Base-by-base conservation (phyloP, 2,113 vertebrate species). In the Prunella fulvescens region DNA sequence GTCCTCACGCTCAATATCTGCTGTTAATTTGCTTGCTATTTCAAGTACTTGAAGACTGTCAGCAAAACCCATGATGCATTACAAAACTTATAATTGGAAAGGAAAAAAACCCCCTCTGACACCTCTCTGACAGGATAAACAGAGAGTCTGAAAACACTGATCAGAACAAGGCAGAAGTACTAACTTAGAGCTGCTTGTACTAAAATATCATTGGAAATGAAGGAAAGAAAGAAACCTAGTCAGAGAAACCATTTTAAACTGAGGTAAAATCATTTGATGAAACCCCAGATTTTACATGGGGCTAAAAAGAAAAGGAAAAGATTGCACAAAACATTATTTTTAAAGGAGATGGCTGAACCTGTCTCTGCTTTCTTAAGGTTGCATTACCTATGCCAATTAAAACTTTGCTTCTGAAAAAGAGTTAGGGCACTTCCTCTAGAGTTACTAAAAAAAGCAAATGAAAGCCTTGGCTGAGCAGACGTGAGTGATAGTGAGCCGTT, bases 41-140 rank as follows among this genome's bases (percentile, higher is more conserved):
- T 97, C 97, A 87, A 97, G 97, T 98, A 97, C 97, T 97, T 95
- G 81, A 98, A 96, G 98, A 98, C 96, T 98, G 98, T 98, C 98
- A 98, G 98, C 97, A 98, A 98, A 98, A 98, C 96, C 96, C 95
- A 95, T 84, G 98, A 98, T 98, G 98, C 98, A 98, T 98, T 97
- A 97, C 97, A 93, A 97, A 98, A 98, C 96, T 98, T 98, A 96
- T 97, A 98, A 98, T 97, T 98, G 97, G 94, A 97, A 98, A 97
- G 92, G 92, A 58, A 92, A 91, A 96, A 96, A 87, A 96, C 95
- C 54, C 2, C 20, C 67, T 95, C 93, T 97, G 97, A 98, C 60
- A 93, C 89, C 93, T 92, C 95, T 86, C 95, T 97, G 97, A 97
- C 97, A 97, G 95, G 80, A 91, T 96, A 97, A 98, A 97, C 96